Percentiles rank a stretch among this genome's conserved stretches.
Conservation (phyloP, 2,113 vertebrate species). For the Thalassarche chlororhynchos region DNA sequence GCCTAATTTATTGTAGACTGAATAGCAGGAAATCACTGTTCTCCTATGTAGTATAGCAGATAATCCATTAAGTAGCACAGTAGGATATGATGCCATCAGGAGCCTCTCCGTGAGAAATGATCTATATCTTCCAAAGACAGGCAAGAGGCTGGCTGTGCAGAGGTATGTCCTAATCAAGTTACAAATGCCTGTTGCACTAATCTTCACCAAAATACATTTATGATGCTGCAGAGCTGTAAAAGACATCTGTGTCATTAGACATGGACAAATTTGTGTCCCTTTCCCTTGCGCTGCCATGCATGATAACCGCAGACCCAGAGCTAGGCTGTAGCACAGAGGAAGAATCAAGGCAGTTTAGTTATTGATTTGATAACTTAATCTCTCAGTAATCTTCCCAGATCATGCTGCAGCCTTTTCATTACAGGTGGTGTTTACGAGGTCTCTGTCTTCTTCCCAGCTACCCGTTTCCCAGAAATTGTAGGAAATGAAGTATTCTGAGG, state of each 20-base stretch:
- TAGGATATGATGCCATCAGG: not conserved
- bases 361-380: not conserved
- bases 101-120: not conserved
- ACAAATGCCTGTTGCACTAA: not conserved
- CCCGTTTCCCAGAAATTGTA: not conserved
- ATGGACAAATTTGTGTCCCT: not conserved
- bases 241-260: not conserved
- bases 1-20: not conserved
- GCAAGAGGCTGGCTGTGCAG: not conserved
- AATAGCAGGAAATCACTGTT: not conserved
- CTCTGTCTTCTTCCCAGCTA: not conserved
- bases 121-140: not conserved
- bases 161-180: not conserved
- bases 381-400: not conserved
- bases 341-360: not conserved
- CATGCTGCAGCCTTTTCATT: not conserved
- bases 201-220: not conserved
- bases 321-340: not conserved
- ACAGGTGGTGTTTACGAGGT: not conserved
- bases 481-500: not conserved
- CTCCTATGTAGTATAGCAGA: not conserved
- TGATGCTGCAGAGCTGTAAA: not conserved
- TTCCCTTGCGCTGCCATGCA: not conserved
- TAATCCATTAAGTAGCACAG: conserved; percentile 4
- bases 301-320: not conserved